Base-by-base conservation (phyloP, 2,888 invertebrate species). In the Drosophila rubida region DNA sequence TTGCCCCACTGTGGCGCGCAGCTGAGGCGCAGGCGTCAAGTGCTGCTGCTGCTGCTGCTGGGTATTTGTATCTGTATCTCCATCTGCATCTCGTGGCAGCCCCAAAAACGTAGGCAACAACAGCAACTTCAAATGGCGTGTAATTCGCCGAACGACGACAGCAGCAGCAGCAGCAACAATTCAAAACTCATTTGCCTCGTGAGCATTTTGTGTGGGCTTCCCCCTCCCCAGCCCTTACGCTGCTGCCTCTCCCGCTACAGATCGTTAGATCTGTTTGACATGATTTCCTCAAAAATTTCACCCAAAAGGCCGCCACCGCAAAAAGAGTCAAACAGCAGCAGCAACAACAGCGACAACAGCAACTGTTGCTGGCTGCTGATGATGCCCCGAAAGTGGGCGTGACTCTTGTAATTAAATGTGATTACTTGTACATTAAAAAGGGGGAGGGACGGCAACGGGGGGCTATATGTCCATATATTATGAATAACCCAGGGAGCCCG, bases 361-460 rank as follows among this genome's bases (percentile, higher is more conserved):
- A 32, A 7, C 13, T 13, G 35, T 30, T 30, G 30, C 6, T 35
- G 35, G 51, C 25, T 41, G 44, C 39, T 58, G 70, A 30, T 54
- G 65, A 30, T 54, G 63, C 46, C 65, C 62, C 62, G 27, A 69
- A 61, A 39, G 60, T 51, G 49, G 80, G 81, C 84, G 81, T 71
- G 54, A 49, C 39, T 13, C 16, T 44, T 49, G 75, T 75, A 83
- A 87, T 83, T 86, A 80, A 86, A 69, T 84, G 59, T 84, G 69
- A 87, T 87, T 84, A 74, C 76, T 76, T 69, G 55, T 61, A 67
- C 64, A 83, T 83, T 81, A 86, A 57, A 30, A 27, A 3, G 25
- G 32, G 44, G 51, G 11, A 16, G 39, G 19, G 50, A 14, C 9
- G n/a, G 1, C 0, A 14, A 41, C 2, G 22, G 55, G 22, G 13